These are phyloP conservation scores for Donacobius atricapilla DNA, from an alignment of 2,113 vertebrate species.

Conservation along the genomic window DNA sequence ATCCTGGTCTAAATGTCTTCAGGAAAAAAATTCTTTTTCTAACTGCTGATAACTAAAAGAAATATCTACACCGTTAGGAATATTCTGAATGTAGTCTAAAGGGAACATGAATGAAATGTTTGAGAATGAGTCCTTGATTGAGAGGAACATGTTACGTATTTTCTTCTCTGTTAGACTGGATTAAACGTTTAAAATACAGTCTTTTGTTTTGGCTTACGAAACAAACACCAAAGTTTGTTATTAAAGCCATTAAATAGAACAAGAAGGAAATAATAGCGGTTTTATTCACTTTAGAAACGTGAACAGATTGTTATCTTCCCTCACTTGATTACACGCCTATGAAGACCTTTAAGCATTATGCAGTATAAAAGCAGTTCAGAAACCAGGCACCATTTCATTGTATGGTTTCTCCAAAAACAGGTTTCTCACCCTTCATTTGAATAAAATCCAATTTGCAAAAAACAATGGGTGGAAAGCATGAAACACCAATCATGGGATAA, in stretches of 20 bases:
- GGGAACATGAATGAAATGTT: background rate
- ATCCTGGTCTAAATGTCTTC: background rate
- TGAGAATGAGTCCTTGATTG: background rate
- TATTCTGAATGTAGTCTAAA: background rate
- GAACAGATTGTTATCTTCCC: background rate
- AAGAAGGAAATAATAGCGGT: background rate
- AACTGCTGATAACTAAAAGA: background rate
- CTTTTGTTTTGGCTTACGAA: background rate
- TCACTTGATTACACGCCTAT: background rate
- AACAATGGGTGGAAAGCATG: background rate
- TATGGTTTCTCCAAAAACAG: background rate
- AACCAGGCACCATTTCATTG: background rate
- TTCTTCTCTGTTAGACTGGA: background rate
- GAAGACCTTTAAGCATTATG: background rate
- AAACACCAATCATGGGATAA: background rate
- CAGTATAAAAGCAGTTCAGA: background rate
- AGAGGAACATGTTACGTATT: fast-evolving
- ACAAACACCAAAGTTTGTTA: background rate
- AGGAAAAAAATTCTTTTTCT: background rate
- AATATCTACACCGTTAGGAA: background rate
- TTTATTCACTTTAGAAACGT: background rate
- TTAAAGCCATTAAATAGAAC: background rate
- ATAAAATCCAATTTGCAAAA: background rate
- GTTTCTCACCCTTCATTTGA: background rate
- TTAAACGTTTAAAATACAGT: background rate